Percentiles rank a stretch among this genome's conserved stretches.
phyloP scores from a whole-genome alignment of 2,797 vertebrate species.

The Pseudochaenichthys georgianus region DNA sequence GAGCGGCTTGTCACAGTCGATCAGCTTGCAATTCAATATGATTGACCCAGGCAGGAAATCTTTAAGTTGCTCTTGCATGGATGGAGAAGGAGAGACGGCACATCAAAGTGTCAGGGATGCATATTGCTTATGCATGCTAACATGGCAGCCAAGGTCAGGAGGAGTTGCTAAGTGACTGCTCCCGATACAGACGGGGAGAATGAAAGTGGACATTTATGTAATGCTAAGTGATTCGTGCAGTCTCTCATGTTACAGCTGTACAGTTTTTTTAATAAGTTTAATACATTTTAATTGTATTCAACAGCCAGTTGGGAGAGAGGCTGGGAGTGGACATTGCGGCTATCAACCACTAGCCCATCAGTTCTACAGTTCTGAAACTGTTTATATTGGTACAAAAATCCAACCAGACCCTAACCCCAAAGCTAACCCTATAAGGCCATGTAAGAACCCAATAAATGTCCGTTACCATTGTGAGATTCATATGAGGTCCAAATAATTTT shows the following conservation, averaged over 20 bases:
- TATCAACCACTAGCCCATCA: not conserved
- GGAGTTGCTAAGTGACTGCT: constrained; percentile 70
- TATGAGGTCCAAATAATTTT: no score
- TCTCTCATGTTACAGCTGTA: constrained; percentile 7
- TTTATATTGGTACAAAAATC: not conserved
- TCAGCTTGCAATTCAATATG: constrained; percentile 69
- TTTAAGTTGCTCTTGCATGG: constrained; percentile 77
- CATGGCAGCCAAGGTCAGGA: constrained; percentile 76
- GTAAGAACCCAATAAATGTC: no score
- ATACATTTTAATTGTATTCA: not conserved
- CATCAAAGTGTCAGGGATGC: constrained; percentile 71
- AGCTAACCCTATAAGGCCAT: not conserved
- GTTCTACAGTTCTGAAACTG: not conserved
- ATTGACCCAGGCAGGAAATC: constrained; percentile 82
- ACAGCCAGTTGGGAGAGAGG: not conserved
- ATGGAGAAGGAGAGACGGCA: constrained; percentile 60
- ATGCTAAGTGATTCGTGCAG: constrained; percentile 32
- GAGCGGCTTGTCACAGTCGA: constrained; percentile 74
- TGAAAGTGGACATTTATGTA: constrained; percentile 48
- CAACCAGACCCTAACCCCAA: no score
- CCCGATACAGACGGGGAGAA: constrained; percentile 25
- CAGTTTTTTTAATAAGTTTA: not conserved
- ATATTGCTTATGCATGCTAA: constrained; percentile 78
- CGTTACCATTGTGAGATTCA: no score
- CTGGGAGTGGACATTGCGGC: not conserved